Conservation (phyloP, 2,888 invertebrate species). For the Pedicia rivosa region DNA sequence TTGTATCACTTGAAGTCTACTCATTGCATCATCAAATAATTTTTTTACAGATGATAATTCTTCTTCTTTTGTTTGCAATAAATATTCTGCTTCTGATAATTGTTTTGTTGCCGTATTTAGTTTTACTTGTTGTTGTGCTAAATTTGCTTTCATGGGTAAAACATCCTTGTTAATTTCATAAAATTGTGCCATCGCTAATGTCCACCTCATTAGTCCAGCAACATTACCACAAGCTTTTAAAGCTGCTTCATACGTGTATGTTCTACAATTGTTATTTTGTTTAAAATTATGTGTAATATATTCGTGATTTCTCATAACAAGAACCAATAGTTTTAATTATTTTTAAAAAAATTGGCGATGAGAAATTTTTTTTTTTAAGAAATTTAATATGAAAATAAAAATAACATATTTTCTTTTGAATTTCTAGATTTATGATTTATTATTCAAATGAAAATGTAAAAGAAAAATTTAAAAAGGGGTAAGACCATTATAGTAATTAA, state of each 20-base stretch:
- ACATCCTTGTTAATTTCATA: conserved; percentile 70
- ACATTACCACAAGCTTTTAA: conserved; percentile 73
- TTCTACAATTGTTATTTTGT: conserved; percentile 33
- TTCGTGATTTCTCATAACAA: no score
- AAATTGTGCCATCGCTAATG: conserved; percentile 61
- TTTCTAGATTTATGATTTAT: no score
- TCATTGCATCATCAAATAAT: conserved; percentile 53
- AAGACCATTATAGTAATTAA: background rate
- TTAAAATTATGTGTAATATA: no score
- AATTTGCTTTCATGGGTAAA: conserved; percentile 57
- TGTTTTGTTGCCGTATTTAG: conserved; percentile 43
- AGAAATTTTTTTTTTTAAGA: no score
- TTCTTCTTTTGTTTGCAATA: conserved; percentile 31
- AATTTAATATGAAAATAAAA: no score
- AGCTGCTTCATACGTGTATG: conserved; percentile 59
- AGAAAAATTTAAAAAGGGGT: background rate
- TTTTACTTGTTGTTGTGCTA: conserved; percentile 54
- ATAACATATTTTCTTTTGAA: no score
- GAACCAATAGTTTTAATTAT: no score
- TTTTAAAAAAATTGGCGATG: no score
- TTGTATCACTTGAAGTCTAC: conserved; percentile 46
- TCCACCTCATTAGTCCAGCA: conserved; percentile 71
- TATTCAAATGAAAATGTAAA: background rate
- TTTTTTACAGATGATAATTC: conserved; percentile 40
- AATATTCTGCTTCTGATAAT: conserved; percentile 34